These are phyloP conservation scores for Phainopepla nitens DNA, from an alignment of 2,113 vertebrate species.

Conservation along the genomic window DNA sequence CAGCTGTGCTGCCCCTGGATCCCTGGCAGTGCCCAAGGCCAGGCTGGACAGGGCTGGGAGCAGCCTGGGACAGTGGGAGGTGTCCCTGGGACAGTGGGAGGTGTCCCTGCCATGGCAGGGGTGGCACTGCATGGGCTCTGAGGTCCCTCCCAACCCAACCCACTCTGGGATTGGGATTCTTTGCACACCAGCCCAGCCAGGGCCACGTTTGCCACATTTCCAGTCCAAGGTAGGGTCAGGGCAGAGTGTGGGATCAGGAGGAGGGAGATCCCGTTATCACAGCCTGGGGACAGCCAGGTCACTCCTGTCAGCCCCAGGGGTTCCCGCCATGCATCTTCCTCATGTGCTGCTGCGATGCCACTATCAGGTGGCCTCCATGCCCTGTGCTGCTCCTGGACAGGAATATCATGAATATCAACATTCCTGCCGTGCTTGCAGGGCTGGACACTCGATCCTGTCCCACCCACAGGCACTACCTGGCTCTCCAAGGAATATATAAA, in stretches of 20 bases:
- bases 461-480: neutral
- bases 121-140: rapidly evolving
- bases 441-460: neutral
- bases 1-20: neutral
- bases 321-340: neutral
- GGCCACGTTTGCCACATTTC: neutral
- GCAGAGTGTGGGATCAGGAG: neutral
- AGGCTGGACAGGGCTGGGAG: neutral
- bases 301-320: neutral
- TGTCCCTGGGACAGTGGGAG: too few species aligned
- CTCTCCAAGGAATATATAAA: neutral
- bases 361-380: neutral
- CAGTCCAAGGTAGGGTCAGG: neutral
- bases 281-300: neutral
- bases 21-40: neutral
- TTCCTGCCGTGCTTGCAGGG: neutral
- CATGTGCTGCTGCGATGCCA: neutral
- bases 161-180: neutral
- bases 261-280: neutral
- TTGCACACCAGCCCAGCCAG: neutral
- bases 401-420: conserved; percentile 21
- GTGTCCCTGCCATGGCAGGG: neutral
- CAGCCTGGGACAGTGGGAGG: neutral
- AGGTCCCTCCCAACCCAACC: neutral
- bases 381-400: conserved; percentile 7